phyloP scores from a whole-genome alignment of 2,888 invertebrate species.

The Trichacis sp. region DNA sequence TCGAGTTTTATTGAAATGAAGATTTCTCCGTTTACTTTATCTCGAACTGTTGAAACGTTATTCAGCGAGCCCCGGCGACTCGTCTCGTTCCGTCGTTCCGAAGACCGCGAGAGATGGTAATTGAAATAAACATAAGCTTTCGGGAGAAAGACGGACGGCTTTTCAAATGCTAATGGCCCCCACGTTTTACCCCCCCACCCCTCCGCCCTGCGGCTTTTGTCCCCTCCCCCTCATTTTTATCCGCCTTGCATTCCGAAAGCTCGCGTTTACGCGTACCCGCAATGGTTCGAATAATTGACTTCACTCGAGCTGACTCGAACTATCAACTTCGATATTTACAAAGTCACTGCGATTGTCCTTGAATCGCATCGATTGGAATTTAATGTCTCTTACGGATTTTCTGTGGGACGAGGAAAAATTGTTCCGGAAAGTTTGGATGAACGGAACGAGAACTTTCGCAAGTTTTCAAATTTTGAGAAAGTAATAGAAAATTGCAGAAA shows the following conservation, averaged over 20 bases:
- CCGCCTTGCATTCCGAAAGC: constrained; percentile 10
- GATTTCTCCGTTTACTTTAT: neutral
- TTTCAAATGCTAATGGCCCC: constrained; percentile 49
- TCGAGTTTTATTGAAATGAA: neutral
- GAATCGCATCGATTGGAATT: no score
- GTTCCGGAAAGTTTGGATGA: no score
- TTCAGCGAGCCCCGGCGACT: constrained; percentile 6
- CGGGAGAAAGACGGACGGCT: constrained; percentile 44
- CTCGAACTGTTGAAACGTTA: constrained; percentile 4
- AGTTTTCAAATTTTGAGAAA: no score
- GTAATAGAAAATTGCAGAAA: no score
- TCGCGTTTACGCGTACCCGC: constrained; percentile 1
- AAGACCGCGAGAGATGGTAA: constrained; percentile 42
- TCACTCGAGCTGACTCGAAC: constrained; percentile 6
- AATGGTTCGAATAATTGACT: neutral
- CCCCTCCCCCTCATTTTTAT: constrained; percentile 25
- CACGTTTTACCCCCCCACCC: constrained; percentile 28
- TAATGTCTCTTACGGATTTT: no score
- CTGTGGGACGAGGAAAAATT: no score
- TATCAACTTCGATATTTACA: constrained; percentile 11
- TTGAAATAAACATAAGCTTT: constrained; percentile 55
- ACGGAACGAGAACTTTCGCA: no score
- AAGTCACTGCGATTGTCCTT: neutral
- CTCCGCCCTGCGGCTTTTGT: no score
- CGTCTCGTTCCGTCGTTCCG: constrained; percentile 20